phyloP scores from a whole-genome alignment of 2,797 vertebrate species.

The Prionace glauca region DNA sequence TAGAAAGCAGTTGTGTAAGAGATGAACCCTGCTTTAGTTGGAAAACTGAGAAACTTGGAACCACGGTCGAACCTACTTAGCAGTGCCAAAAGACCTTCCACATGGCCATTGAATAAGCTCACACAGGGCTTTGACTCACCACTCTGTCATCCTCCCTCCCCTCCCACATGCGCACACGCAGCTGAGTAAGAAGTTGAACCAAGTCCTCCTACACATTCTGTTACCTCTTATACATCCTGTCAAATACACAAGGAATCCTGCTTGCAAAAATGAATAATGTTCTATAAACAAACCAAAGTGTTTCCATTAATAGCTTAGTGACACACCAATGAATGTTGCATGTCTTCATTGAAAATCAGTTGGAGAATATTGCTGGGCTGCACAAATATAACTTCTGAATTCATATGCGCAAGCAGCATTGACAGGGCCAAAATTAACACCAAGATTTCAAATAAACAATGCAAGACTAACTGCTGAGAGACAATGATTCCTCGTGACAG shows the following conservation, averaged over 20 bases:
- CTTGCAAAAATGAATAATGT: slow-evolving; percentile 30
- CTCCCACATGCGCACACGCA: slow-evolving; percentile 17
- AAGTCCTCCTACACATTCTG: slow-evolving; percentile 12
- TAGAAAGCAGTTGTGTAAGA: not conserved
- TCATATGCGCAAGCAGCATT: not conserved
- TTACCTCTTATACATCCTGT: slow-evolving; percentile 31
- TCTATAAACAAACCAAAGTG: slow-evolving; percentile 27
- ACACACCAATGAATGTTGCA: slow-evolving; percentile 12
- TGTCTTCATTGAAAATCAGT: not conserved
- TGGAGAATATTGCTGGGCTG: not conserved
- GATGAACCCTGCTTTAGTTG: not conserved
- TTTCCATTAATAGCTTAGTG: slow-evolving; percentile 31
- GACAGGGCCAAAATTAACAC: not conserved
- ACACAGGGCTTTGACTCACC: slow-evolving; percentile 10
- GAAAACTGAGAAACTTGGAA: not conserved
- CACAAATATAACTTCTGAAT: not conserved
- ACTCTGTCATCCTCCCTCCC: not conserved
- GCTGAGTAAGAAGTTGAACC: not conserved
- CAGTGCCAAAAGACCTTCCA: not conserved
- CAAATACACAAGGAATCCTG: slow-evolving; percentile 28
- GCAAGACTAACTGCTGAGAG: not conserved
- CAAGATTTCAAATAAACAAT: not conserved
- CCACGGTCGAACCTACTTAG: not conserved
- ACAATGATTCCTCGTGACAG: not conserved
- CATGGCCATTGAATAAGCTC: slow-evolving; percentile 27